phyloP scores from a whole-genome alignment of 1,140 invertebrate species.

The Drosophila tropicalis region DNA sequence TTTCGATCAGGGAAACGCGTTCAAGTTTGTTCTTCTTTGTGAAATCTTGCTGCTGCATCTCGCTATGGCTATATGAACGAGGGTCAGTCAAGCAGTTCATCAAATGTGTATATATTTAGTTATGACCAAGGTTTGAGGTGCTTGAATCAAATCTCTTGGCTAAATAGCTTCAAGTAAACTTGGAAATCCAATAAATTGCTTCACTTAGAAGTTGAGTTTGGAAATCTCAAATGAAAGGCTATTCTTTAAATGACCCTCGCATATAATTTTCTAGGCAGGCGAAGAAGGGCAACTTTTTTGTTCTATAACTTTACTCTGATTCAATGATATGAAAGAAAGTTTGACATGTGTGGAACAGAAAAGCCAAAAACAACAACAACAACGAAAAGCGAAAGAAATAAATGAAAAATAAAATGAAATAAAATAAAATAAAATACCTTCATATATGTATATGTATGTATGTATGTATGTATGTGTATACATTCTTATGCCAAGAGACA shows the following conservation, averaged over 20 bases:
- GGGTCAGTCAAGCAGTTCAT: neutral
- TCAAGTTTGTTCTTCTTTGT: constrained; percentile 9
- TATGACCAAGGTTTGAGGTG: too few relatives aligned
- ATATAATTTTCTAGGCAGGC: constrained; percentile 22
- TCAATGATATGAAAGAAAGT: constrained; percentile 64
- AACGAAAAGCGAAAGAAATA: neutral
- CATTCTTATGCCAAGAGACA: constrained; percentile 31
- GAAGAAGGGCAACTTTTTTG: constrained; percentile 48
- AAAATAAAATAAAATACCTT: constrained; percentile 4
- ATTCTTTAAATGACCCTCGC: constrained; percentile 1
- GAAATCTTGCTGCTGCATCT: neutral
- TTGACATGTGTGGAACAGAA: constrained; percentile 56
- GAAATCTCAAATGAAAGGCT: too few relatives aligned
- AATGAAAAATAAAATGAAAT: constrained; percentile 9
- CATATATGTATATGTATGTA: neutral
- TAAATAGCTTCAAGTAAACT: too few relatives aligned
- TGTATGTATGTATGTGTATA: neutral
- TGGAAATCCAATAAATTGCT: too few relatives aligned
- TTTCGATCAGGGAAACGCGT: neutral
- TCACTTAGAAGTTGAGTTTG: too few relatives aligned
- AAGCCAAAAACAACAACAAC: neutral
- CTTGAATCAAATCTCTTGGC: too few relatives aligned
- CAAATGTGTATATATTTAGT: too few relatives aligned
- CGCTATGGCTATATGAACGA: neutral
- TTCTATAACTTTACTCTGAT: constrained; percentile 55